A percentile compares a stretch with the other conserved stretches of the same genome.
phyloP scores from a whole-genome alignment of 2,888 invertebrate genomes.

The Drosophila villosipedis region DNA sequence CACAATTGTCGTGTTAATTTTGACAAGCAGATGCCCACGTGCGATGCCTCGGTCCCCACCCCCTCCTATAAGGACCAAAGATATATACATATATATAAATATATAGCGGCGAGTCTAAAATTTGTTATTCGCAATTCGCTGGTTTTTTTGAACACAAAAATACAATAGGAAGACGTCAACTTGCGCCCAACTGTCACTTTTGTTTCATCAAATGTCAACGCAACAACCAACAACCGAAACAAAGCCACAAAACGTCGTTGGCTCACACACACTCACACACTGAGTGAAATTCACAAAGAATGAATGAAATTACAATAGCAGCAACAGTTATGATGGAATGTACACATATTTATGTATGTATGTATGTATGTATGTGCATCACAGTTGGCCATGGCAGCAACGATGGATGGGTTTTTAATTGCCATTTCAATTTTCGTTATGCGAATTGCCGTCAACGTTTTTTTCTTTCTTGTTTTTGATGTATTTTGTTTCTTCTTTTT shows the following conservation, averaged over 20 bases:
- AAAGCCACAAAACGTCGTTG: constrained; percentile 75
- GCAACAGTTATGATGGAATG: constrained; percentile 41
- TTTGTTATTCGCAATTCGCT: constrained; percentile 45
- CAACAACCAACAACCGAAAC: constrained; percentile 80
- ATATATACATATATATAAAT: constrained; percentile 11
- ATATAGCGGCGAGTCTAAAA: constrained; percentile 44
- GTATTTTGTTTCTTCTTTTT: not conserved
- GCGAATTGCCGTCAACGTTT: constrained; percentile 52
- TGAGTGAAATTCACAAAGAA: constrained; percentile 48
- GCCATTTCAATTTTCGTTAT: constrained; percentile 80
- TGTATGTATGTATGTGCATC: constrained; percentile 17
- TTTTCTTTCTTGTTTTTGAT: constrained; percentile 10
- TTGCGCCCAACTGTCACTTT: constrained; percentile 80
- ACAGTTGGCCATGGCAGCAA: constrained; percentile 67
- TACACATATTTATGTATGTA: constrained; percentile 12
- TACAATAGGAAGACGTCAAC: constrained; percentile 75
- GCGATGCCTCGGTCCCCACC: constrained; percentile 32
- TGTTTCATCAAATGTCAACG: constrained; percentile 81
- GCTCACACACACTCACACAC: constrained; percentile 28
- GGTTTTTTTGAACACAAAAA: constrained; percentile 41
- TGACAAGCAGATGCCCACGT: constrained; percentile 78
- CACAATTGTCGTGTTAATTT: constrained; percentile 78
- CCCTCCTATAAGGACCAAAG: not conserved
- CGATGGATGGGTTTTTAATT: constrained; percentile 79
- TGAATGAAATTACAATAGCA: constrained; percentile 75